Base-by-base conservation (phyloP, 2,888 invertebrate species). In the Noctua pronuba region DNA sequence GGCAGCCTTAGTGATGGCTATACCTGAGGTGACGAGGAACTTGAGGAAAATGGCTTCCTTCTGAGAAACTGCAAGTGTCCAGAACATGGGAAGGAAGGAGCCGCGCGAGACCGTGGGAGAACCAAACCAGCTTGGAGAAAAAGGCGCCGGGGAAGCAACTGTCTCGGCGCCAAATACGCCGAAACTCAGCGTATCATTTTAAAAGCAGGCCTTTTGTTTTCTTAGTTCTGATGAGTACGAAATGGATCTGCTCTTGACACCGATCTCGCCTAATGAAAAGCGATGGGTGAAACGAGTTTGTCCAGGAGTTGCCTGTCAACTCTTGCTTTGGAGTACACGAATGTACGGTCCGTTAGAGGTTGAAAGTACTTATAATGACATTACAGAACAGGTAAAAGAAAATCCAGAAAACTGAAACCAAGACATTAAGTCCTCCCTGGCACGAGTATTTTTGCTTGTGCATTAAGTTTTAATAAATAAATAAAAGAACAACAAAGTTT, bases 381-480 rank as follows among this genome's bases (percentile, higher is more conserved):
- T 46, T 71, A 31, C 16, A 38, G 24, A 49, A 31, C 66, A 67
- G 31, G 10, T 31, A 67, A 49, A 72, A 1, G 8, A 24, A 49
- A 72, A 72, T 46, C 16, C 28, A 71, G 24, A 71, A 72, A 72
- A 31, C 38, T 38, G 11, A n/a, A n/a, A 24, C 35, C 11, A 24
- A 10, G 21, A 35, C 21, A 28, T 28, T 28, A 35, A 16, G 24
- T 11, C 24, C 24, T 38, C 18, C 38, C 16, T n/a, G n/a, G n/a
- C 41, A n/a, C 24, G 2, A 16, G 16, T 16, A n/a, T 5, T 65
- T 65, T 65, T 64, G 38, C 13, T 38, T 38, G 1, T n/a, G 24
- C 3, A 16, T 64, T 21, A 41, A n/a, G 64, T 65, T 65, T 41
- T 16, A 65, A 16, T 41, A n/a, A n/a, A 41, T 41, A 65, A 41